Evolutionary conservation across 2,797 vertebrate genomes (phyloP).

Genomic region (Gymnoscopelus braueri): DNA sequence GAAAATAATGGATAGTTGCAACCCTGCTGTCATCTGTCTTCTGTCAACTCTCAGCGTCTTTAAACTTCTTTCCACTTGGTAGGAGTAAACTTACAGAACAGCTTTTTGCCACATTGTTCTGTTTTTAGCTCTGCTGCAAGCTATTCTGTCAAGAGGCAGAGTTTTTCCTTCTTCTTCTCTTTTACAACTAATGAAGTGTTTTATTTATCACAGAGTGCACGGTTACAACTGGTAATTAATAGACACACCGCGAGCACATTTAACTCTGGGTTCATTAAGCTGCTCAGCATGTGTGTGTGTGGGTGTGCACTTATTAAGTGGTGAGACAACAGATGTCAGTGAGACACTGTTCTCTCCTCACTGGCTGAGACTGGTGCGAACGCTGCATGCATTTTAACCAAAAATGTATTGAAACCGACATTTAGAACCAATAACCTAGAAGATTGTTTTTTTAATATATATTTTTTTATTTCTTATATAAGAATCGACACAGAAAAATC

Average conservation of each 20-base stretch:
- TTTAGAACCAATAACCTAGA: too few species aligned
- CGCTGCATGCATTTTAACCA: constrained; percentile 16
- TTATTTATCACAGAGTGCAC: constrained; percentile 64
- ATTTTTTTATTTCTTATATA: too few species aligned
- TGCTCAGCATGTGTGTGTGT: constrained; percentile 15
- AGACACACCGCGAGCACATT: constrained; percentile 58
- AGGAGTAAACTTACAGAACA: constrained; percentile 19
- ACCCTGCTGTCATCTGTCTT: constrained; percentile 2
- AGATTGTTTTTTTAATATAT: too few species aligned
- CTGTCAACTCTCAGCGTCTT: neutral
- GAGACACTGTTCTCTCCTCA: neutral
- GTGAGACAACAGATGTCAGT: too few species aligned
- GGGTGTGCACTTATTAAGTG: too few species aligned
- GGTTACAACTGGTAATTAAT: constrained; percentile 63
- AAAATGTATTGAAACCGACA: too few species aligned
- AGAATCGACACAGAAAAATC: too few species aligned
- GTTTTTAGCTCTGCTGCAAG: constrained; percentile 52
- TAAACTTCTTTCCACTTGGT: neutral
- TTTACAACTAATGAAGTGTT: constrained; percentile 56
- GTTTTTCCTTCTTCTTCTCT: constrained; percentile 47
- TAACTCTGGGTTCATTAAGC: constrained; percentile 56
- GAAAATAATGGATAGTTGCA: neutral
- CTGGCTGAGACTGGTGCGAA: constrained; percentile 26
- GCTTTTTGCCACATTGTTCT: constrained; percentile 68
- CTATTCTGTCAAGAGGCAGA: constrained; percentile 51